Conservation (phyloP, 2,797 vertebrate species). For the Chloroceryle amazona region DNA sequence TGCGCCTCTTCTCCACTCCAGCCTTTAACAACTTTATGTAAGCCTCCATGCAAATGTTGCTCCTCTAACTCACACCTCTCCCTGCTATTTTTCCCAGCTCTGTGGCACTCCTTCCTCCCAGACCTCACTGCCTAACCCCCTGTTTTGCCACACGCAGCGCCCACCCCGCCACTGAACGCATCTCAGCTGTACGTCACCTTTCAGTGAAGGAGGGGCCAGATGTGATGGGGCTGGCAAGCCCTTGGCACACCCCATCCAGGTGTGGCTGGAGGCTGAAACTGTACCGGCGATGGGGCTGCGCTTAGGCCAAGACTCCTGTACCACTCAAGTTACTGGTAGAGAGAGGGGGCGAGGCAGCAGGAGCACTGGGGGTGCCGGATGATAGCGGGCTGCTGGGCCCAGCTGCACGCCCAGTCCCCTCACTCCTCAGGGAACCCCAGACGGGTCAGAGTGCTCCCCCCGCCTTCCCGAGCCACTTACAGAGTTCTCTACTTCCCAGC, state of each 20-base stretch:
- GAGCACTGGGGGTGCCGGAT: not conserved
- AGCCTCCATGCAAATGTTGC: fast-evolving
- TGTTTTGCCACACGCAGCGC: fast-evolving
- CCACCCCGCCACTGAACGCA: fast-evolving
- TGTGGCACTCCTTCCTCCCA: fast-evolving
- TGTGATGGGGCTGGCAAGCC: too few species aligned
- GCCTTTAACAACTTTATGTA: fast-evolving
- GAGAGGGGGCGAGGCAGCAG: not conserved
- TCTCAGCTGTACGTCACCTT: fast-evolving
- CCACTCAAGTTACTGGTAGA: fast-evolving
- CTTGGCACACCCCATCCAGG: too few species aligned
- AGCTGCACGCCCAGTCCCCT: not conserved
- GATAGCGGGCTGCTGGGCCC: not conserved
- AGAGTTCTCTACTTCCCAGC: not conserved
- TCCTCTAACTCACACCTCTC: fast-evolving
- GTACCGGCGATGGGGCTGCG: fast-evolving
- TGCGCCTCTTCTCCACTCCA: fast-evolving
- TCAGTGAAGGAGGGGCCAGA: fast-evolving
- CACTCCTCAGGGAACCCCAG: not conserved
- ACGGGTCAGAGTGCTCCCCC: not conserved
- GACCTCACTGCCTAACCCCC: fast-evolving
- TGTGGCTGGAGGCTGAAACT: not conserved
- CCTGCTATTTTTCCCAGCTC: fast-evolving
- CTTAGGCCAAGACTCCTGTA: fast-evolving
- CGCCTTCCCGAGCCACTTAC: not conserved